Evolutionary conservation across 2,113 vertebrate species (phyloP).

Genomic region (Mirounga angustirostris): DNA sequence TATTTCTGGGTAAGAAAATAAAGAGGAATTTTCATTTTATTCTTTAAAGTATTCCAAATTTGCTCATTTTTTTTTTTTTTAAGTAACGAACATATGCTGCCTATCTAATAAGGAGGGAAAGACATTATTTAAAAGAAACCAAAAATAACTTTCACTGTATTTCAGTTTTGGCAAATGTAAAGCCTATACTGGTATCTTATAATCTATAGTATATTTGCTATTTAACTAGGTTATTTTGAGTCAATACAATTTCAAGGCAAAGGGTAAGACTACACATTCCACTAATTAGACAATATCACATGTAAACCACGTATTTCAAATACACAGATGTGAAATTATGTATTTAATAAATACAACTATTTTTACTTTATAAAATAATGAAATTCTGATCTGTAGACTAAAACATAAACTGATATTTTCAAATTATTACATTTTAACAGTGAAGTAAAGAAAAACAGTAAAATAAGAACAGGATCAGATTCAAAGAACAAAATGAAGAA

Average conservation of each 20-base stretch:
- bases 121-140: constrained; percentile 13
- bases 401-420: constrained; percentile 61
- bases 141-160: constrained; percentile 18
- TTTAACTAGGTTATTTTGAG: constrained; percentile 80
- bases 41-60: constrained; percentile 40
- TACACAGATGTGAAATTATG: constrained; percentile 75
- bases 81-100: background rate
- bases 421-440: constrained; percentile 48
- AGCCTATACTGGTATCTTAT: background rate
- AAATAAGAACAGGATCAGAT: constrained; percentile 54
- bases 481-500: constrained; percentile 65
- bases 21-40: constrained; percentile 31
- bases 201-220: constrained; percentile 61
- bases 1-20: background rate
- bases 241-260: constrained; percentile 77
- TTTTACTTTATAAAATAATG: constrained; percentile 80
- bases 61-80: background rate
- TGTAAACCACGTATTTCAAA: constrained; percentile 79
- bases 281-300: constrained; percentile 80
- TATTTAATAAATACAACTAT: constrained; percentile 79
- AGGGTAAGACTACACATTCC: constrained; percentile 78
- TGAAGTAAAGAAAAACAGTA: constrained; percentile 59
- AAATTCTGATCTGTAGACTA: constrained; percentile 57
- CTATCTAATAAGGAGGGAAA: background rate
- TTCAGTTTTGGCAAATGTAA: constrained; percentile 41